Percentiles rank a stretch among this genome's conserved stretches.
Conservation (phyloP, 1,140 invertebrate genomes). For the Dryas iulia region DNA sequence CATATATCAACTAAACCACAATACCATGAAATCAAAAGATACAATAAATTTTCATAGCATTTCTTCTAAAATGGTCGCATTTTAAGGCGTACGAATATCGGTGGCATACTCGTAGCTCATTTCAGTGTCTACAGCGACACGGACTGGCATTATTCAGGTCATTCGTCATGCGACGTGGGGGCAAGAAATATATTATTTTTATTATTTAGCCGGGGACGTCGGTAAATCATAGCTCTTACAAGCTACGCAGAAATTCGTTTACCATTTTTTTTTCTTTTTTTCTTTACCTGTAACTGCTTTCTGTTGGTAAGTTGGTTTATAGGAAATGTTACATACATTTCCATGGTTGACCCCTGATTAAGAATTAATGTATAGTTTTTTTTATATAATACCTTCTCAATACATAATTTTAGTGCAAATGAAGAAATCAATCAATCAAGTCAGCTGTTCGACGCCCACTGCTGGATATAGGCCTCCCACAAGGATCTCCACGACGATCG, state of each 20-base stretch:
- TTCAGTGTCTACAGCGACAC: neutral
- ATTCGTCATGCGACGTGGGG: neutral
- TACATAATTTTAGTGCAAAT: no score
- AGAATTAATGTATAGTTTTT: no score
- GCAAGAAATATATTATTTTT: constrained; percentile 5
- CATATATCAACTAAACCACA: neutral
- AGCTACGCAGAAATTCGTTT: neutral
- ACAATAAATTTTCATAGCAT: neutral
- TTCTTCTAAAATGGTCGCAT: neutral
- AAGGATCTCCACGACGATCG: no score
- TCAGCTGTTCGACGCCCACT: no score
- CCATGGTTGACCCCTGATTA: no score
- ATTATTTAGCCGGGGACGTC: neutral
- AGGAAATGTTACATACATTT: no score
- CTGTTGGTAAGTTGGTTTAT: neutral
- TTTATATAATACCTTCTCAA: no score
- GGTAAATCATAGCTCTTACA: neutral
- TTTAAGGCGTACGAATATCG: neutral
- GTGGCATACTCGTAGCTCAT: neutral
- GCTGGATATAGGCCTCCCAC: no score
- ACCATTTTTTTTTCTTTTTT: neutral
- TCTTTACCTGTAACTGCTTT: neutral
- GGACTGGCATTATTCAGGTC: neutral
- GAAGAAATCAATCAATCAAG: no score
- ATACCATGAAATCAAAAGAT: neutral